Conservation (phyloP, 2,888 invertebrate species). For the Eurytoma adleriae region DNA sequence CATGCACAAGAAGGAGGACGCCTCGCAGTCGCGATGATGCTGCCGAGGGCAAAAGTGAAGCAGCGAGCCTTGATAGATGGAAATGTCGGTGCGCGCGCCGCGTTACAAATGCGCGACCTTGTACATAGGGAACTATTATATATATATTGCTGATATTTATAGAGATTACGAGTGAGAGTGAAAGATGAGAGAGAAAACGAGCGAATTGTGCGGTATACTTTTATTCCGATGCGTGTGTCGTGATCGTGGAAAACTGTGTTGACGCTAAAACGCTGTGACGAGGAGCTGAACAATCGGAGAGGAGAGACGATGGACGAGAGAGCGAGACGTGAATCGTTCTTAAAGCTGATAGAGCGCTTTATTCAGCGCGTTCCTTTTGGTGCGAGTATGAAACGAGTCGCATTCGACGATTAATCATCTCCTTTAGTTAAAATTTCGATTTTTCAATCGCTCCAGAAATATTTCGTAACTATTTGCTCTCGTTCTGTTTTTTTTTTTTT, state of each 20-base stretch:
- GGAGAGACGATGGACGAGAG: slow-evolving; percentile 25
- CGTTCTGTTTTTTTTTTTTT: too few species aligned
- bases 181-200: slow-evolving; percentile 48
- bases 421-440: too few species aligned
- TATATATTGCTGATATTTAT: slow-evolving; percentile 72
- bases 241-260: slow-evolving; percentile 46
- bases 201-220: slow-evolving; percentile 58
- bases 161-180: slow-evolving; percentile 63
- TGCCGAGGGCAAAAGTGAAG: slow-evolving; percentile 22
- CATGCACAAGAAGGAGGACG: slow-evolving; percentile 80
- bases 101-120: slow-evolving; percentile 28
- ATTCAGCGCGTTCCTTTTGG: slow-evolving; percentile 28
- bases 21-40: slow-evolving; percentile 79
- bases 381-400: slow-evolving; percentile 44
- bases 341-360: slow-evolving; percentile 10
- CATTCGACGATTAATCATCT: slow-evolving; percentile 29
- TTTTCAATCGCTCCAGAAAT: too few species aligned
- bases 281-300: slow-evolving; percentile 47
- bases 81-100: neutral
- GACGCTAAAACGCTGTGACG: slow-evolving; percentile 46
- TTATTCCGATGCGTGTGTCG: slow-evolving; percentile 53
- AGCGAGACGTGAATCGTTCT: slow-evolving; percentile 41
- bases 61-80: slow-evolving; percentile 5
- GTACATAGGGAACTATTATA: slow-evolving; percentile 70
- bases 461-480: too few species aligned